Base-by-base conservation (phyloP, 2,113 vertebrate genomes). In the Sylvietta virens region DNA sequence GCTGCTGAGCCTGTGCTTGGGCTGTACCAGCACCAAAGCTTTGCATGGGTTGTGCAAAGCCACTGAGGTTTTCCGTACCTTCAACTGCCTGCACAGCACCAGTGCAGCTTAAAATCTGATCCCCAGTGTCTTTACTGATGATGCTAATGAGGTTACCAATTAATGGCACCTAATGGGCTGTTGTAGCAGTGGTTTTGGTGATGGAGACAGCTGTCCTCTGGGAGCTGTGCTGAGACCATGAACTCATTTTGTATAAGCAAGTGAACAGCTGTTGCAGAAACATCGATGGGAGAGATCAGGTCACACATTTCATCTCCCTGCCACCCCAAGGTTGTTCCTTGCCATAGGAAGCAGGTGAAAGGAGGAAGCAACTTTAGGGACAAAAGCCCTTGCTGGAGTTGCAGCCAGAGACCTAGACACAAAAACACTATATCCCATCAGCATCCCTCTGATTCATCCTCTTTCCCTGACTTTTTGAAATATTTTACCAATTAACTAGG, bases 131-230 rank as follows among this genome's bases (percentile, higher is more conserved):
- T 77, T 82, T 79, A 42, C 47, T 81, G 94, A 84, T 91, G 86
- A 66, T 83, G 67, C 72, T 96, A 95, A 94, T 84, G 84, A 94
- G 81, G 94, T 95, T 96, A 88, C 83, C 94, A 93, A 84, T 97
- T 97, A 97, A 96, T 83, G 95, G 91, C 91, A 94, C 86, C 92
- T 96, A 94, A 94, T 81, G 87, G 90, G 76, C 86, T 91, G 67
- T 79, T 79, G 61, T 81, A 89, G 78, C 82, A 64, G 50, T 84
- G 78, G 57, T 90, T 96, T 95, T 91, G 95, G 90, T 88, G 78
- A 77, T 73, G 83, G 86, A 95, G 93, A 71, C 88, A 94, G 81
- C 73, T 96, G 84, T 80, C 95, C 67, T 19, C 65, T 86, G 95
- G 94, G 84, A 96, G 16, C 58, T 88, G 69, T 39, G 81, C 66